phyloP scores from a whole-genome alignment of 1,140 invertebrate species.

The Camponotus vicinus region DNA sequence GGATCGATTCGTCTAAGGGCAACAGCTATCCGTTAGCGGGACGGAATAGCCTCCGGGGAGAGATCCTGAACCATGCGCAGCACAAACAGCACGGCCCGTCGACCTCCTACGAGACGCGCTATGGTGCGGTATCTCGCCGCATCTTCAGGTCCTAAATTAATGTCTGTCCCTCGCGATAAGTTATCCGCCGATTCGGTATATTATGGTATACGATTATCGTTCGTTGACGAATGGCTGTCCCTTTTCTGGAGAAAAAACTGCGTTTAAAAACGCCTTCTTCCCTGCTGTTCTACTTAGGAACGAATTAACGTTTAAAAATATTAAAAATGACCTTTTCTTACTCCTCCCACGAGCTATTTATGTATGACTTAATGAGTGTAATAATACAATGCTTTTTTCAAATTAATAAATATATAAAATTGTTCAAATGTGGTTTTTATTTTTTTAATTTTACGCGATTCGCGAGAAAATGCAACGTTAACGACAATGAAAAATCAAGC shows the following conservation, averaged over 20 bases:
- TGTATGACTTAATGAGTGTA: not conserved
- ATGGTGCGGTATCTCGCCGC: conserved; percentile 73
- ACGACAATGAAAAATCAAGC: not conserved
- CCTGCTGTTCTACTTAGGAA: no score
- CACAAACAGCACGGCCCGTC: conserved; percentile 40
- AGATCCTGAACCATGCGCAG: conserved; percentile 73
- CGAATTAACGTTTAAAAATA: conserved; percentile 5
- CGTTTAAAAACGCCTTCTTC: no score
- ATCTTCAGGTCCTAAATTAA: conserved; percentile 81
- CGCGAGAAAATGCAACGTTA: not conserved
- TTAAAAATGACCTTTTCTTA: not conserved
- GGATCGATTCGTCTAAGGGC: conserved; percentile 81
- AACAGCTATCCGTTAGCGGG: conserved; percentile 82
- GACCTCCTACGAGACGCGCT: conserved; percentile 59
- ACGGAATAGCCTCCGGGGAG: conserved; percentile 83
- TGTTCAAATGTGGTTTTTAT: not conserved
- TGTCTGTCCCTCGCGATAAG: conserved; percentile 82
- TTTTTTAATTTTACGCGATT: not conserved
- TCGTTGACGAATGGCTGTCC: conserved; percentile 78
- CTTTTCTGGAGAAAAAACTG: conserved; percentile 73
- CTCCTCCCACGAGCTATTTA: not conserved
- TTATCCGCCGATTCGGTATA: conserved; percentile 80
- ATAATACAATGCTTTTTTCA: not conserved
- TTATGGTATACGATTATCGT: conserved; percentile 80
- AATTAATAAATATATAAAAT: not conserved